Percentiles rank a stretch among this genome's conserved stretches.
These are phyloP conservation scores for Cheilosia vernalis DNA, from an alignment of 2,888 invertebrate genomes.

Conservation along the genomic window DNA sequence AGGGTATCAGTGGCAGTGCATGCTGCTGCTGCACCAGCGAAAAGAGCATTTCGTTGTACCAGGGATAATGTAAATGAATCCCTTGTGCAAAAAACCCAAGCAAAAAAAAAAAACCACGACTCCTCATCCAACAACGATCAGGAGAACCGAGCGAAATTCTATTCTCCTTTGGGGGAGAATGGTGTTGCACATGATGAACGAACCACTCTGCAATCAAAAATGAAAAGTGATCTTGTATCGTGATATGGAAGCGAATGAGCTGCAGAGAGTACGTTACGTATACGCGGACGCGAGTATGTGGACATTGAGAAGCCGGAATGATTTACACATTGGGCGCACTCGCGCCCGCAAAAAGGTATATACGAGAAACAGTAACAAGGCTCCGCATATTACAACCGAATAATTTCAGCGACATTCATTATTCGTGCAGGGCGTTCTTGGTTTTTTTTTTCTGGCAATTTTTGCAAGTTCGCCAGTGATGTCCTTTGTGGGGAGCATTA, in stretches of 20 bases:
- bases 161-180: constrained; percentile 53
- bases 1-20: constrained; percentile 48
- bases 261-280: constrained; percentile 18
- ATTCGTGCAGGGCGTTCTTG: constrained; percentile 69
- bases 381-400: constrained; percentile 74
- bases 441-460: constrained; percentile 19
- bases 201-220: constrained; percentile 74
- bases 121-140: constrained; percentile 13
- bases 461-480: constrained; percentile 33
- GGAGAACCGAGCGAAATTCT: constrained; percentile 45
- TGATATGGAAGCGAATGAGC: constrained; percentile 74
- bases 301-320: constrained; percentile 70
- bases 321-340: constrained; percentile 74
- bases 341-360: constrained; percentile 48
- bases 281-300: constrained; percentile 44
- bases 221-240: constrained; percentile 75
- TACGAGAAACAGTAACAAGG: constrained; percentile 55
- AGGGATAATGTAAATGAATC: constrained; percentile 77
- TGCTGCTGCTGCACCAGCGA: constrained; percentile 62
- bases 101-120: constrained; percentile 10
- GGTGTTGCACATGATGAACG: constrained; percentile 67
- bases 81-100: constrained; percentile 39
- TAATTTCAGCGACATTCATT: constrained; percentile 73
- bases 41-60: constrained; percentile 77
- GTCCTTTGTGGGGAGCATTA: constrained; percentile 64